Evolutionary conservation across 1,140 invertebrate species (phyloP).

Genomic region (Camponotus pennsylvanicus): DNA sequence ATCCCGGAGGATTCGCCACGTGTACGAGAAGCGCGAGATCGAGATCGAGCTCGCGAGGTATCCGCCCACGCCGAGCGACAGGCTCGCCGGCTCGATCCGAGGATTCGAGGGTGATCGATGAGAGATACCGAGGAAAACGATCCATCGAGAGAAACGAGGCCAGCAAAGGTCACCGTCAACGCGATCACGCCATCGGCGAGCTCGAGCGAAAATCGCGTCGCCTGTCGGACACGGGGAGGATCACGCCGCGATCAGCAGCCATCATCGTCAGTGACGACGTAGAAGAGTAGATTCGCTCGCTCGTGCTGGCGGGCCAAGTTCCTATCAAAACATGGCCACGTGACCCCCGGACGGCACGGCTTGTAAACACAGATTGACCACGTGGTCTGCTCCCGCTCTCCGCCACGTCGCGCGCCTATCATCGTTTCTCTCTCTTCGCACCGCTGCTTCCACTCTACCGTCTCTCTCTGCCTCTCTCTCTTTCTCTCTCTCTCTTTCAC

Average conservation of each 20-base stretch:
- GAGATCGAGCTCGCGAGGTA: background rate
- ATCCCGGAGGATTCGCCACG: background rate
- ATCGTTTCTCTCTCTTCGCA: constrained; percentile 47
- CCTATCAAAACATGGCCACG: constrained; percentile 82
- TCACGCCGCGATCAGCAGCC: background rate
- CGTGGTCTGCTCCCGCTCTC: constrained; percentile 79
- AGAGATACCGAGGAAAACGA: constrained; percentile 47
- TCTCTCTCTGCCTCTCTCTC: constrained; percentile 4
- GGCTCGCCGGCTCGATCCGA: constrained; percentile 5
- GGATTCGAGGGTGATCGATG: constrained; percentile 59
- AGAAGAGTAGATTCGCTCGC: constrained; percentile 47
- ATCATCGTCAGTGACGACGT: constrained; percentile 13
- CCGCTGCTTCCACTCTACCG: background rate
- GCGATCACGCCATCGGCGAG: constrained; percentile 8
- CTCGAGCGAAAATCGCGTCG: constrained; percentile 10
- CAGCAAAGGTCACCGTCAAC: constrained; percentile 6
- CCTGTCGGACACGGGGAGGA: background rate
- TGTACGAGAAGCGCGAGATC: background rate
- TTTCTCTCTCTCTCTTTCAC: background rate
- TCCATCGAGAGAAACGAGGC: background rate
- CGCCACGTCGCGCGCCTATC: constrained; percentile 23
- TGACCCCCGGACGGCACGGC: constrained; percentile 77
- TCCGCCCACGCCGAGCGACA: constrained; percentile 5
- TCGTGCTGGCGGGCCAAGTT: constrained; percentile 66
- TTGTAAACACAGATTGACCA: constrained; percentile 84